Percentiles rank a stretch among this genome's conserved stretches.
Evolutionary conservation across 2,888 invertebrate species (phyloP).

Genomic region (Caenorhabditis sp.): DNA sequence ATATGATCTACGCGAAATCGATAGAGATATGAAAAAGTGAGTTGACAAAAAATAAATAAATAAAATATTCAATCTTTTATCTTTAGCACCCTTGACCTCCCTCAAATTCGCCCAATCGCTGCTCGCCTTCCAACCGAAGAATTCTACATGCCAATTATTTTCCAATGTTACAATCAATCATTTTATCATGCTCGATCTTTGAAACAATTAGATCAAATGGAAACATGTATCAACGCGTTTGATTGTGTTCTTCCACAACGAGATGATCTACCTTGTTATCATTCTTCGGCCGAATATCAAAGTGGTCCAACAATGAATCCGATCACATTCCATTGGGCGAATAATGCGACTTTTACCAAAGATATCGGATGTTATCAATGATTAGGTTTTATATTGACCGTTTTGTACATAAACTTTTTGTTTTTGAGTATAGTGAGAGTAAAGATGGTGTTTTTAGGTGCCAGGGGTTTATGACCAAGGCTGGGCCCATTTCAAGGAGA

Average conservation of each 20-base stretch:
- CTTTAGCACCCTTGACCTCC: no score
- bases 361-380: conserved; percentile 41
- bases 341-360: conserved; percentile 9
- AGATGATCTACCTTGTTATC: conserved; percentile 17
- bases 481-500: no score
- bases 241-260: conserved; percentile 26
- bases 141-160: conserved; percentile 28
- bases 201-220: not conserved
- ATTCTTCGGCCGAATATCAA: conserved; percentile 33
- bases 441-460: no score
- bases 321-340: conserved; percentile 32
- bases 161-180: conserved; percentile 26
- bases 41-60: no score
- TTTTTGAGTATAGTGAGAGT: no score
- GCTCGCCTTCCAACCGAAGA: not conserved
- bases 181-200: not conserved
- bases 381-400: no score
- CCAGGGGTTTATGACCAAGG: no score
- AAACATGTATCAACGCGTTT: conserved; percentile 27
- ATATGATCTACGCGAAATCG: not conserved
- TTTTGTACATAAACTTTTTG: no score
- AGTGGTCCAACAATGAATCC: conserved; percentile 36
- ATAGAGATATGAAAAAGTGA: not conserved
- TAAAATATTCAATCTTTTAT: no score
- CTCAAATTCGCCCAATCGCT: no score